Base-by-base conservation (phyloP, 2,888 invertebrate species). In the Macrophya alboannulata region DNA sequence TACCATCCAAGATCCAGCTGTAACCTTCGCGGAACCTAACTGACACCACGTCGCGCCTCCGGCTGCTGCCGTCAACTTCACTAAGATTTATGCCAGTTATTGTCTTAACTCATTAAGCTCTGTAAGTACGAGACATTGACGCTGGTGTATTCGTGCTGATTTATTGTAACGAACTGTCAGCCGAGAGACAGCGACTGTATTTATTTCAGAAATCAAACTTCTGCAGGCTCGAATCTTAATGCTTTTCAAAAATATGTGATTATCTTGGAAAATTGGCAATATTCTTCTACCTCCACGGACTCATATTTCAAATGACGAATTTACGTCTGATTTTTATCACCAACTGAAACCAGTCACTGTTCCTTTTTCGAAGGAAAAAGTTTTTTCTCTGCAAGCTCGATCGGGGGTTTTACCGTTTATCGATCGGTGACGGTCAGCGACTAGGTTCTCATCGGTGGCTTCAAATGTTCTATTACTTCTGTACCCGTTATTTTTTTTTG, bases 21-120 rank as follows among this genome's bases (percentile, higher is more conserved):
- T 65, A 55, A 55, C 59, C 81, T 62, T 62, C 21, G 21, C 21
- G 21, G 25, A 81, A 48, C 76, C 65, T 65, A 65, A 76, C 21
- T 84, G 79, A 76, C 85, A 85, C 65, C 45, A 43, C 59, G 81
- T 55, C 59, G 71, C 68, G 68, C 76, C 77, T 62, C 65, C 25
- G 74, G 62, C 84, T 76, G 40, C 9, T 40, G 45, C 55, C 43
- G 85, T 85, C 79, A 79, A 85, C 65, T 76, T 76, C 48, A 45
- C 74, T 37, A 79, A 81, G 85, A 85, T 85, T 85, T 85, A 85
- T 85, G 85, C 81, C 81, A 81, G 77, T 86, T 86, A 86, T 86
- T 86, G 87, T 86, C 86, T 86, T 86, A 86, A 87, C 87, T 87
- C 86, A 87, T 87, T 86, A 86, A 86, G 86, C 86, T 85, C 84